Evolutionary conservation across 2,113 vertebrate genomes (phyloP), one percentile per base, ranked within the genome.

Genomic region (Galbula dea): DNA sequence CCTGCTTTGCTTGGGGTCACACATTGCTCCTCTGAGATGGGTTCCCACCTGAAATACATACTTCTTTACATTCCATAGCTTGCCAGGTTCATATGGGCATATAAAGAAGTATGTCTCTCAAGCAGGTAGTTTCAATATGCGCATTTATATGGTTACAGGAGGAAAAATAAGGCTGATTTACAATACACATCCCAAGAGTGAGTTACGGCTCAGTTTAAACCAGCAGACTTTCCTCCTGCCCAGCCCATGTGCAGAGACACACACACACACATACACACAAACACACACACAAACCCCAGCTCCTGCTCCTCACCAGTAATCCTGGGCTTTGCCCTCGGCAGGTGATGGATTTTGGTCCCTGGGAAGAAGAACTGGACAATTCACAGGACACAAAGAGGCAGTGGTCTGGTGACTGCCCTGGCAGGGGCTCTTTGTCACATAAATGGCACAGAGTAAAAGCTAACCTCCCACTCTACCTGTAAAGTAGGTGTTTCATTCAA

Each of bases 51-150:
- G 99, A 97, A 98, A 99, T 98, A 99, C 99, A 99, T 98, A 99
- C 99, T 99, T 99, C 99, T 99, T 99, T 99, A 99, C 99, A 99
- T 99, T 99, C 99, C 99, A 99, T 98, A 99, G 98, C 97, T 98
- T 98, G 97, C 98, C 98, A 98, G 98, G 98, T 99, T 98, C 99
- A 99, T 99, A 99, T 99, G 99, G 99, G 99, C 98, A 98, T 98
- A 99, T 99, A 99, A 99, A 99, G 99, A 99, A 99, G 99, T 99
- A 99, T 99, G 99, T 99, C 93, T 94, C 99, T 99, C 99, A 99
- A 98, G 98, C 98, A 98, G 99, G 99, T 90, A 97, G 96, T 97
- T 97, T 97, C 97, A 75, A 91, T 79, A 95, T 94, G 96, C 74
- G 69, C 94, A 74, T 96, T 96, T 89, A 91, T 96, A 95, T 82